Percentiles rank a stretch among this genome's conserved stretches.
Evolutionary conservation across 2,113 vertebrate genomes (phyloP).

Genomic region (Crotalus tigris): DNA sequence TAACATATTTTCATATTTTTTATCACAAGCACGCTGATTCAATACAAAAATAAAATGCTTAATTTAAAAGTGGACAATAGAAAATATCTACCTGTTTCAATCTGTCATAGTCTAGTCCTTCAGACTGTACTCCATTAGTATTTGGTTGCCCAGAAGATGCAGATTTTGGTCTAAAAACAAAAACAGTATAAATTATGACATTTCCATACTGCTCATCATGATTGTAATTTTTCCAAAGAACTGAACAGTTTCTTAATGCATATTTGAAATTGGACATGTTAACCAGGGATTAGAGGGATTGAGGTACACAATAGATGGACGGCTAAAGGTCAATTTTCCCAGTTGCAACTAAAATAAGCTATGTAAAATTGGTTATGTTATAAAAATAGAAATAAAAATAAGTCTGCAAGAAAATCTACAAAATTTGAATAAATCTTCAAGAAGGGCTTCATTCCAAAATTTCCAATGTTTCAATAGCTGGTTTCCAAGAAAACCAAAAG

Average conservation of each 20-base stretch:
- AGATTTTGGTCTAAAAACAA: constrained; percentile 87
- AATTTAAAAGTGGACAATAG: neutral
- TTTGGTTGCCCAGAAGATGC: constrained; percentile 87
- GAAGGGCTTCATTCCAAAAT: neutral
- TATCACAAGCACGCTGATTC: neutral
- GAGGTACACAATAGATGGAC: neutral
- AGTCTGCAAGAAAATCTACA: neutral
- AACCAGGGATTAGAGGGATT: neutral
- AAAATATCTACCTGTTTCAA: constrained; percentile 88
- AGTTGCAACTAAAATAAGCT: neutral
- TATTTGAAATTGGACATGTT: neutral
- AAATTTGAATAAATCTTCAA: neutral
- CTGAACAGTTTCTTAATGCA: neutral
- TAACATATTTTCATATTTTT: neutral
- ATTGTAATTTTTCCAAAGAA: neutral
- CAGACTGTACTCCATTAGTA: constrained; percentile 94
- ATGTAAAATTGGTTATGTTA: neutral
- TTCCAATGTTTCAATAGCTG: neutral
- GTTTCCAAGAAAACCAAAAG: neutral
- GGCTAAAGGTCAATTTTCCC: neutral
- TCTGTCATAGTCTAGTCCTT: constrained; percentile 92
- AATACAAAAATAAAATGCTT: neutral
- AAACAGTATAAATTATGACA: constrained; percentile 1
- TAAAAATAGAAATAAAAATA: neutral
- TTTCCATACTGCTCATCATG: neutral